Evolutionary conservation across 2,797 vertebrate species (phyloP).

Genomic region (Triplophysa bombifrons): DNA sequence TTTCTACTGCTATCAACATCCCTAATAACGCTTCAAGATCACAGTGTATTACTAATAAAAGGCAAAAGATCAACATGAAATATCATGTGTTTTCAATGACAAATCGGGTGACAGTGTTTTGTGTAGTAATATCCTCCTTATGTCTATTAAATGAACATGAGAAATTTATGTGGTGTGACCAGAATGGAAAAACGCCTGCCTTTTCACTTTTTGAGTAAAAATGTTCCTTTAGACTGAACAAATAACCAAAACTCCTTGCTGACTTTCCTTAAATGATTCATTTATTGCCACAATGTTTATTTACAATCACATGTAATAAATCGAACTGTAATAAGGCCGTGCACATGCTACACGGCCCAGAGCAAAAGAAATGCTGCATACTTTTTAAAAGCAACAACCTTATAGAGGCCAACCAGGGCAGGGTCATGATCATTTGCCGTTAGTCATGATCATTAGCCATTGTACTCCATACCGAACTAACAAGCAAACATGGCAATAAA

Average conservation of each 20-base stretch:
- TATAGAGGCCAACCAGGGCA: not conserved
- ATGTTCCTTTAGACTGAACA: not conserved
- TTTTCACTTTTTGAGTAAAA: slow-evolving; percentile 10
- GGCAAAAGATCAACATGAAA: not conserved
- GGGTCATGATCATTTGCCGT: not conserved
- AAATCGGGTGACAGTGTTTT: slow-evolving; percentile 22
- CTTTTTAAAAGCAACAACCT: not conserved
- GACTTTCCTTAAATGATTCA: not conserved
- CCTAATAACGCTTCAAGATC: slow-evolving; percentile 1
- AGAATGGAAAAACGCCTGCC: slow-evolving; percentile 16
- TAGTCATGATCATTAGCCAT: not conserved
- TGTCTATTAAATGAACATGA: slow-evolving; percentile 17
- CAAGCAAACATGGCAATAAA: not conserved
- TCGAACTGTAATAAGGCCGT: slow-evolving; percentile 16
- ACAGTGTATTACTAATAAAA: slow-evolving; percentile 19
- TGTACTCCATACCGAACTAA: not conserved
- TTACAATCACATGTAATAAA: slow-evolving; percentile 7
- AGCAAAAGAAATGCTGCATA: not conserved
- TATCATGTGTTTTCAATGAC: slow-evolving; percentile 29
- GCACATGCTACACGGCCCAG: not conserved
- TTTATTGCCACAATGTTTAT: slow-evolving; percentile 12
- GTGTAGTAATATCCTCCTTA: slow-evolving; percentile 14
- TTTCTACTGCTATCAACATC: not conserved
- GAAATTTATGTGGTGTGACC: slow-evolving; percentile 31
- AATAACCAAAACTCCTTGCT: slow-evolving; percentile 9